phyloP scores from a whole-genome alignment of 30 jellyfish, hydroid and myxozoan species.

The Cassiopea xamachana region DNA sequence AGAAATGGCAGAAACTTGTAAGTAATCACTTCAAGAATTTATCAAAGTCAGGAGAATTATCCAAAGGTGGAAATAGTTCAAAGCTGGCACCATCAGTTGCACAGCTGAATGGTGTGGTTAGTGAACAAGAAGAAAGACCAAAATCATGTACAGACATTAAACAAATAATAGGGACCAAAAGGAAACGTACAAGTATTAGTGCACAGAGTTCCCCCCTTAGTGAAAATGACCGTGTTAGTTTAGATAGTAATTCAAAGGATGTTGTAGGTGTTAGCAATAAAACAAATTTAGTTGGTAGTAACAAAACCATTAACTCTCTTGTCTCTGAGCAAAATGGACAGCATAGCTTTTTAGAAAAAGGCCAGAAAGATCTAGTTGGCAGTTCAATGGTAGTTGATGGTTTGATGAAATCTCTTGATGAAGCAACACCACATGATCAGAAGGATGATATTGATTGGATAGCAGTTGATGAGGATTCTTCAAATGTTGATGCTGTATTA shows the following conservation, averaged over 20 bases:
- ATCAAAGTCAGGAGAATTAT: conserved; percentile 54
- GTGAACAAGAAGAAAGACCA: conserved; percentile 59
- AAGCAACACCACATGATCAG: not conserved
- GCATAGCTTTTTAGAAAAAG: not conserved
- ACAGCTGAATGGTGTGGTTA: conserved; percentile 61
- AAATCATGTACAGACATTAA: conserved; percentile 63
- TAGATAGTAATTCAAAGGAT: not conserved
- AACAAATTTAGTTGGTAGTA: conserved; percentile 6
- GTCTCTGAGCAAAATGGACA: conserved; percentile 22
- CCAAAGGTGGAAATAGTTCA: conserved; percentile 38
- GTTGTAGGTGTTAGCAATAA: not conserved
- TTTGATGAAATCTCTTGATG: not conserved
- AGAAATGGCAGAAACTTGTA: conserved; percentile 89
- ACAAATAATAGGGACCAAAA: conserved; percentile 49
- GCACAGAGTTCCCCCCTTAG: conserved; percentile 51
- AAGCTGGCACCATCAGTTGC: conserved; percentile 51
- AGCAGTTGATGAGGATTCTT: conserved; percentile 20
- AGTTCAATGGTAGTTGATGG: not conserved
- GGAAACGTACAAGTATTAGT: conserved; percentile 66
- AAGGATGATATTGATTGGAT: conserved; percentile 17
- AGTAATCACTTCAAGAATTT: conserved; percentile 81
- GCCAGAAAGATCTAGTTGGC: not conserved
- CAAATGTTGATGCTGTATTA: not conserved
- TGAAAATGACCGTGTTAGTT: conserved; percentile 24
- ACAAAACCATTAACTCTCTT: not conserved